Evolutionary conservation across 2,113 vertebrate genomes (phyloP).

Genomic region (Scophthalmus maximus): DNA sequence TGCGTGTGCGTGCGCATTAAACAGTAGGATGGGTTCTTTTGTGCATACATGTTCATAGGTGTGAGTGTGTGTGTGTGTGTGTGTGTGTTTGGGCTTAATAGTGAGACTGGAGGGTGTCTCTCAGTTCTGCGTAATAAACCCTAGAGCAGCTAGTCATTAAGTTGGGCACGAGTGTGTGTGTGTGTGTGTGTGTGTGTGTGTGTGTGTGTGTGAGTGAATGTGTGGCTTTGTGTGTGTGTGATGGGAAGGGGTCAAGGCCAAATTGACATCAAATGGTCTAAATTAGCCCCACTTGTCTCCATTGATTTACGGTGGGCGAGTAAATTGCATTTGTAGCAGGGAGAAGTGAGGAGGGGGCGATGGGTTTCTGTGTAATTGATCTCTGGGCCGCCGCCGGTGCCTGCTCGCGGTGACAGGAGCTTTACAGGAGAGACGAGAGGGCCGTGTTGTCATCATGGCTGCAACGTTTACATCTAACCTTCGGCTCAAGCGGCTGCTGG

Average conservation of each 20-base stretch:
- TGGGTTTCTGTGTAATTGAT: constrained; percentile 66
- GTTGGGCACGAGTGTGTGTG: constrained; percentile 13
- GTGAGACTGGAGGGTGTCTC: constrained; percentile 44
- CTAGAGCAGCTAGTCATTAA: constrained; percentile 67
- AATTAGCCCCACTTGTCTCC: constrained; percentile 83
- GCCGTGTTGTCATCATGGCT: constrained; percentile 35
- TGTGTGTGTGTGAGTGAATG: background rate
- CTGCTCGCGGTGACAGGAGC: constrained; percentile 43
- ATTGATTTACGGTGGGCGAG: constrained; percentile 80
- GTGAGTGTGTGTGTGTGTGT: constrained; percentile 21
- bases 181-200: constrained; percentile 11
- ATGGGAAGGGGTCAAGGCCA: constrained; percentile 78
- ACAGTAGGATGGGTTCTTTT: background rate
- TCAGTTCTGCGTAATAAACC: constrained; percentile 79
- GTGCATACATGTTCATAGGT: constrained; percentile 15
- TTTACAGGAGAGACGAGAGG: constrained; percentile 17
- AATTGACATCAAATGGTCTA: constrained; percentile 84
- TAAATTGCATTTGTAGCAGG: constrained; percentile 80
- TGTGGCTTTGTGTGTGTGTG: constrained; percentile 47
- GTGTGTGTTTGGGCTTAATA: constrained; percentile 28
- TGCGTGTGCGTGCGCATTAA: background rate
- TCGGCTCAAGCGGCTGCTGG: constrained; percentile 13
- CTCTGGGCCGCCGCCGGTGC: constrained; percentile 23
- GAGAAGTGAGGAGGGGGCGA: constrained; percentile 21
- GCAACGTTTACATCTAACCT: constrained; percentile 39